Percentiles rank a stretch among this genome's conserved stretches.
Conservation (phyloP, 2,113 vertebrate genomes). For the Melanotaenia duboulayi region DNA sequence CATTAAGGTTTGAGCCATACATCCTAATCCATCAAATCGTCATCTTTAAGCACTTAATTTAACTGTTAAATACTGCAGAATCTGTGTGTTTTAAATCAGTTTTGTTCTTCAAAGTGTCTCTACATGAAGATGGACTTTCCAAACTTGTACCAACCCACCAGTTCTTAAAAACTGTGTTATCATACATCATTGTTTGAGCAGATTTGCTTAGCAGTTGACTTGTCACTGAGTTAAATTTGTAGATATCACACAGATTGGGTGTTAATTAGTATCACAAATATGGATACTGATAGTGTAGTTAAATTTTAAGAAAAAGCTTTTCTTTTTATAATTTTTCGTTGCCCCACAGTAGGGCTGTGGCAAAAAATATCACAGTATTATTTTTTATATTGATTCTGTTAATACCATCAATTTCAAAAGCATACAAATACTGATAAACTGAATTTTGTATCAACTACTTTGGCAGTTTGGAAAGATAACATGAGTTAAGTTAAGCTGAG, state of each 20-base stretch:
- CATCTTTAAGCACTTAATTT: conserved; percentile 22
- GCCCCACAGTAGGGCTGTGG: no score
- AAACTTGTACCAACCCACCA: neutral
- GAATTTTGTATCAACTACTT: conserved; percentile 9
- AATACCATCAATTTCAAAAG: no score
- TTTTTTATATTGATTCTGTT: no score
- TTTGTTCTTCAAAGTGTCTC: neutral
- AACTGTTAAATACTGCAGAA: neutral
- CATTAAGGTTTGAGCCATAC: conserved; percentile 24
- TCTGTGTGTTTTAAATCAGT: conserved; percentile 1
- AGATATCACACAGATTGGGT: neutral
- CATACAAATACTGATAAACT: no score
- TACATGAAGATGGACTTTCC: conserved; percentile 6
- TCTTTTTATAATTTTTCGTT: no score
- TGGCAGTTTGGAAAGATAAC: neutral
- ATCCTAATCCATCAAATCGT: conserved; percentile 3
- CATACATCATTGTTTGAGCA: conserved; percentile 10
- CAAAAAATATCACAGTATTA: no score
- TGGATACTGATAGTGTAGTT: conserved; percentile 6
- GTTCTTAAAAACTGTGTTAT: neutral
- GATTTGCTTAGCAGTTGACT: conserved; percentile 2
- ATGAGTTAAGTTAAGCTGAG: no score
- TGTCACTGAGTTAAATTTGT: neutral
- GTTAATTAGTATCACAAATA: neutral
- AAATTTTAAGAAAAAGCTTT: conserved; percentile 4